phyloP scores from a whole-genome alignment of 2,797 vertebrate genomes.

The Mycteria americana region DNA sequence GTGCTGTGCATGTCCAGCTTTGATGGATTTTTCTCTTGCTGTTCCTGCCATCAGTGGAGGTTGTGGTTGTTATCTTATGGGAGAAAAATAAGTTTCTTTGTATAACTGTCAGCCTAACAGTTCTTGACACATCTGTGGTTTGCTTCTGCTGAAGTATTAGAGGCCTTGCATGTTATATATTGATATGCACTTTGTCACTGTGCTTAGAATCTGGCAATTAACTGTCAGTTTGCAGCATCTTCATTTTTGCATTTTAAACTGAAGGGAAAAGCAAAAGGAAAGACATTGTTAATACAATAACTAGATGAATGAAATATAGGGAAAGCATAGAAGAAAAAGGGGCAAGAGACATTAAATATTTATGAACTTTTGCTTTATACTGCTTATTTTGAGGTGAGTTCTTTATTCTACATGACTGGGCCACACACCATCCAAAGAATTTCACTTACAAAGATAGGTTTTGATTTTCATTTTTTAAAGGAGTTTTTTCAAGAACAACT shows the following conservation, averaged over 20 bases:
- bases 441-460: neutral
- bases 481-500: neutral
- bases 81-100: neutral
- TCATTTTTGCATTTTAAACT: neutral
- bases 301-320: neutral
- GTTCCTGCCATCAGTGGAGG: neutral
- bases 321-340: neutral
- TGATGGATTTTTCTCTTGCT: neutral
- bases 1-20: neutral
- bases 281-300: neutral
- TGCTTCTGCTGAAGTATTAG: neutral
- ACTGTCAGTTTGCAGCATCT: neutral
- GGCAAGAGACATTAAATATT: neutral
- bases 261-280: neutral
- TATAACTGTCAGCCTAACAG: neutral
- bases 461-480: slow-evolving; percentile 2
- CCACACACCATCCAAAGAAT: neutral
- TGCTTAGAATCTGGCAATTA: neutral
- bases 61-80: neutral
- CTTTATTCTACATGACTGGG: neutral
- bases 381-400: neutral
- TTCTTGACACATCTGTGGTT: neutral
- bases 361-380: neutral
- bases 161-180: neutral
- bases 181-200: neutral